Evolutionary conservation across 2,113 vertebrate species (phyloP), one percentile per base, ranked within the genome.

Genomic region (Planiliza haematocheilus): DNA sequence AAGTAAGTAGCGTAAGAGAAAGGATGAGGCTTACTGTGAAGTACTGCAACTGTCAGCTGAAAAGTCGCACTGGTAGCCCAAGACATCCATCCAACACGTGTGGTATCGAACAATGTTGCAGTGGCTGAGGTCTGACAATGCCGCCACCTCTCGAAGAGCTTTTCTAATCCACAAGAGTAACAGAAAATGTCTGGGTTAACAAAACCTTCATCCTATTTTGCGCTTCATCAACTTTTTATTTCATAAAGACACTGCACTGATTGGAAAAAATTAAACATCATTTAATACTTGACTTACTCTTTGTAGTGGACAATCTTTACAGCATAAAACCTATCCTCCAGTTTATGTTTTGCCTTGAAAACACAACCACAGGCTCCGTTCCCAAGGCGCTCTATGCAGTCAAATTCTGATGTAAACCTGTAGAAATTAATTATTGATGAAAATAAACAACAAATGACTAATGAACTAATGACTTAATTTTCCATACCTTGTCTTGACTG

Each of bases 51-150:
- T 85, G 12, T 82, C 86, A 7, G 67, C 10, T 53, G 36, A 4
- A 34, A 7, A 16, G 7, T 87, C 85, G 55, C 14, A 21, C 9
- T 73, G 71, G 74, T 91, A 86, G 0, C 11, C 10, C 0, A 70
- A 68, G 30, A 93, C 86, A 36, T 93, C 88, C 18, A 70, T 67
- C 94, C 94, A 95, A 20, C 81, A 82, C 0, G 77, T 51, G 87
- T 81, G 84, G 82, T 95, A 95, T 10, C 88, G 90, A 46, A 95
- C 89, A 55, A 95, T 94, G 59, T 95, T 92, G 13, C 2, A 0
- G 58, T 95, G 92, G 1, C 68, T 34, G 36, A 95, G 89, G 0
- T 67, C 52, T 36, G 89, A 77, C 49, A 95, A 78, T 1, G 88
- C 86, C 1, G 0, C 0, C 13, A 91, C 90, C 74, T 95, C 94